Evolutionary conservation across 1,140 invertebrate genomes (phyloP).

Genomic region (Helicoverpa zea): DNA sequence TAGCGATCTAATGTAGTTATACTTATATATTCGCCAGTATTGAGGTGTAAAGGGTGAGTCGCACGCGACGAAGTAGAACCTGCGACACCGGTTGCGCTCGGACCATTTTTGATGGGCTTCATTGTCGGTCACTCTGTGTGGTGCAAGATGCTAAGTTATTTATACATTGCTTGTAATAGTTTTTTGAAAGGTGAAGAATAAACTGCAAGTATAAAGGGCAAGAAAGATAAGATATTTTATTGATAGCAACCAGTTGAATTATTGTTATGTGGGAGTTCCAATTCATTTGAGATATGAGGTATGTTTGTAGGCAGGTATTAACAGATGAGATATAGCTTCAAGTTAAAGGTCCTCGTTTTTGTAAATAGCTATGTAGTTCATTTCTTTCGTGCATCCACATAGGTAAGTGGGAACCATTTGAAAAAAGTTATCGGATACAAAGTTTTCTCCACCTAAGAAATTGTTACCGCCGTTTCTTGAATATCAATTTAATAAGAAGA

Average conservation of each 20-base stretch:
- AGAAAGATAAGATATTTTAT: conserved; percentile 3
- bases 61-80: conserved; percentile 60
- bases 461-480: too few species aligned
- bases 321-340: not conserved
- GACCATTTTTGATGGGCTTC: conserved; percentile 64
- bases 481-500: not conserved
- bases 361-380: too few species aligned
- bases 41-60: conserved; percentile 53
- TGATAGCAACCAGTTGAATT: conserved; percentile 9
- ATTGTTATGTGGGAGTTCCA: conserved; percentile 11
- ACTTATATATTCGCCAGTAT: conserved; percentile 43
- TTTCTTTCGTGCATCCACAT: too few species aligned
- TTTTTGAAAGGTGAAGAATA: conserved; percentile 30
- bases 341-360: not conserved
- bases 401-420: too few species aligned
- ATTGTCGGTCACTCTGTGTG: conserved; percentile 56
- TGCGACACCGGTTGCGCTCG: conserved; percentile 59
- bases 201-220: not conserved
- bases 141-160: conserved; percentile 51
- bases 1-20: conserved; percentile 36
- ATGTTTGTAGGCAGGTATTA: not conserved
- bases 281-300: not conserved
- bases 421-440: too few species aligned
- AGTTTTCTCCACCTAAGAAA: too few species aligned
- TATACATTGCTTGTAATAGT: conserved; percentile 23